Conservation (phyloP, 1,140 invertebrate species). For the Eriocheir sinensis region DNA sequence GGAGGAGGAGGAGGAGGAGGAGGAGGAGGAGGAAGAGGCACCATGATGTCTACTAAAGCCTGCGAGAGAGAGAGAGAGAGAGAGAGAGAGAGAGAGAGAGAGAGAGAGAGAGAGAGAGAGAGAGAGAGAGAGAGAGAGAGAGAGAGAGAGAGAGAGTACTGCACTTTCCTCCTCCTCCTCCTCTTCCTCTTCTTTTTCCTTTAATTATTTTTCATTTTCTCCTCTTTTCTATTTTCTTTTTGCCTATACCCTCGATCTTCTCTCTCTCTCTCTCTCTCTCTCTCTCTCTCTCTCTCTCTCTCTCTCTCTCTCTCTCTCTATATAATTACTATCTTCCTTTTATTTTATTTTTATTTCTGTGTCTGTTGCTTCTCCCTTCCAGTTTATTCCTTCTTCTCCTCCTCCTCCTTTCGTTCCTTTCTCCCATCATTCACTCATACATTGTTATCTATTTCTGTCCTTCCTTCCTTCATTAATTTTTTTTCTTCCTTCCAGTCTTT, state of each 20-base stretch:
- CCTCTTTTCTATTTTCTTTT: neutral
- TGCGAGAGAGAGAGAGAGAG: neutral
- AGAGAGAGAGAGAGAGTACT: neutral
- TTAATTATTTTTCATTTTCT: neutral
- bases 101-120: neutral
- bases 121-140: neutral
- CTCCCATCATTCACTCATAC: neutral
- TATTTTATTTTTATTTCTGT: neutral
- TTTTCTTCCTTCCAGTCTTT: neutral
- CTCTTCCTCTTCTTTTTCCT: neutral
- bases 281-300: neutral
- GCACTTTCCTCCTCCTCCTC: too few species aligned
- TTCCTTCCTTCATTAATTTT: neutral
- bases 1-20: neutral
- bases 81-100: neutral
- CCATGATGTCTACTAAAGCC: neutral
- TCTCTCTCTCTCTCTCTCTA: neutral
- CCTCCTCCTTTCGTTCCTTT: neutral
- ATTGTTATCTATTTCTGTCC: neutral
- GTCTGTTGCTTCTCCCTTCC: neutral
- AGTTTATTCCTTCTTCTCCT: neutral
- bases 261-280: neutral
- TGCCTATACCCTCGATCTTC: neutral
- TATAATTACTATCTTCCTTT: neutral
- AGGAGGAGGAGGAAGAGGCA: neutral